A percentile compares a stretch with the other conserved stretches of the same genome.
phyloP scores from a whole-genome alignment of 2,797 vertebrate species.

The Danio choprae region DNA sequence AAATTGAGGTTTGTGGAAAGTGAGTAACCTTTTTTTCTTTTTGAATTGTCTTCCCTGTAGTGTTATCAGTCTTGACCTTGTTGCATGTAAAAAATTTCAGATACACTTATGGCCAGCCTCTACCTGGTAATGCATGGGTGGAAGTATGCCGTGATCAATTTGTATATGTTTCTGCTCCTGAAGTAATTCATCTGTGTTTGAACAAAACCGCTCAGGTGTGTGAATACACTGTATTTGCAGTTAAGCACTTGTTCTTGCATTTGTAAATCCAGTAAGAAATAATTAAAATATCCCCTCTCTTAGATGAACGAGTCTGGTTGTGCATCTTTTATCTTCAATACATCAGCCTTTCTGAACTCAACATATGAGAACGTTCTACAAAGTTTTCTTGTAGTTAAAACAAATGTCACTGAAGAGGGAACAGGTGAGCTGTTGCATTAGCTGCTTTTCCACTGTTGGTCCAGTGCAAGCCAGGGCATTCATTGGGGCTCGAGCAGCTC shows the following conservation, averaged over 20 bases:
- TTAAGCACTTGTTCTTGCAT: background rate
- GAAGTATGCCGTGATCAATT: conserved; percentile 28
- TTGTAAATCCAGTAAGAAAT: background rate
- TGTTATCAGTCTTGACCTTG: no score
- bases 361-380: background rate
- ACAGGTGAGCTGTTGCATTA: conserved; percentile 49
- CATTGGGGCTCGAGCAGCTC: no score
- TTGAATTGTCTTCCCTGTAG: no score
- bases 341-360: conserved; percentile 6
- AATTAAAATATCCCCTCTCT: no score
- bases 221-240: no score
- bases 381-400: background rate
- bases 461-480: no score
- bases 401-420: conserved; percentile 53
- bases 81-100: background rate
- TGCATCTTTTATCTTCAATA: conserved; percentile 12
- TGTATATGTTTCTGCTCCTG: background rate
- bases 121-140: conserved; percentile 41
- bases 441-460: no score
- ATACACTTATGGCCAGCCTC: conserved; percentile 57
- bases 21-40: conserved; percentile 32
- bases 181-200: no score
- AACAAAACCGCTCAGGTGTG: no score
- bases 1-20: conserved; percentile 50
- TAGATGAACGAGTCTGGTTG: conserved; percentile 44